These are phyloP conservation scores for Phodopus roborovskii DNA, from an alignment of 2,113 vertebrate species.

Conservation along the genomic window DNA sequence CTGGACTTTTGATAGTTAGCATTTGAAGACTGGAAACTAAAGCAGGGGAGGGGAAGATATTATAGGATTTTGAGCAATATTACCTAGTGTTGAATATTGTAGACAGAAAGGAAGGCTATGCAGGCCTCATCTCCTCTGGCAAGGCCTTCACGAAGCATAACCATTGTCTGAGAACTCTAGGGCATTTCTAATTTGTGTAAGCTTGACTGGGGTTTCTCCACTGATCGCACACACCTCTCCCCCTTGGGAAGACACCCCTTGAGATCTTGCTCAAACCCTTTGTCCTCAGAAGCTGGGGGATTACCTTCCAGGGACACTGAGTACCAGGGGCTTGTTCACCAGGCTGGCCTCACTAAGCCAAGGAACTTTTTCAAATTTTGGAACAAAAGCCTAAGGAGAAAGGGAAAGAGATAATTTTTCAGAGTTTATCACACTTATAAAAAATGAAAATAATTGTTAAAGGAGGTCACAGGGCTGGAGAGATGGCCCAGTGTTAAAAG, in stretches of 20 bases:
- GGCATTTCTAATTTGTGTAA: neutral
- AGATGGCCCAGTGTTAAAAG: neutral
- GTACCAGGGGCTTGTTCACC: slow-evolving; percentile 72
- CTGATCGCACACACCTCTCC: neutral
- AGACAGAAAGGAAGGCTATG: neutral
- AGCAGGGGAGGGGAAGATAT: neutral
- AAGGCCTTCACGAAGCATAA: too few species aligned
- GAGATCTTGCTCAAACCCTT: neutral
- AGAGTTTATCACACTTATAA: neutral
- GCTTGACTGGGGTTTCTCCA: neutral
- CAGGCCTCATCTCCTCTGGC: neutral
- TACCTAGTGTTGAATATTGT: neutral
- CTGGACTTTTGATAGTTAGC: neutral
- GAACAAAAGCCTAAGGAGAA: slow-evolving; percentile 66
- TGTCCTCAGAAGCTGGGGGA: neutral
- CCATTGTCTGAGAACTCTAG: neutral
- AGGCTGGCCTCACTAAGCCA: slow-evolving; percentile 69
- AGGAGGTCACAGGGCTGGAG: neutral
- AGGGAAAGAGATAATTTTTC: neutral
- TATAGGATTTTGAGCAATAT: neutral
- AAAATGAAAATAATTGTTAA: neutral
- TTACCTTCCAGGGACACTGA: slow-evolving; percentile 75
- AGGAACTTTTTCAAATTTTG: slow-evolving; percentile 77
- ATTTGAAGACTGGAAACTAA: neutral
- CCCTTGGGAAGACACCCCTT: neutral